Base-by-base conservation (phyloP, 2,797 vertebrate species). In the Paramormyrops hopkinsi region DNA sequence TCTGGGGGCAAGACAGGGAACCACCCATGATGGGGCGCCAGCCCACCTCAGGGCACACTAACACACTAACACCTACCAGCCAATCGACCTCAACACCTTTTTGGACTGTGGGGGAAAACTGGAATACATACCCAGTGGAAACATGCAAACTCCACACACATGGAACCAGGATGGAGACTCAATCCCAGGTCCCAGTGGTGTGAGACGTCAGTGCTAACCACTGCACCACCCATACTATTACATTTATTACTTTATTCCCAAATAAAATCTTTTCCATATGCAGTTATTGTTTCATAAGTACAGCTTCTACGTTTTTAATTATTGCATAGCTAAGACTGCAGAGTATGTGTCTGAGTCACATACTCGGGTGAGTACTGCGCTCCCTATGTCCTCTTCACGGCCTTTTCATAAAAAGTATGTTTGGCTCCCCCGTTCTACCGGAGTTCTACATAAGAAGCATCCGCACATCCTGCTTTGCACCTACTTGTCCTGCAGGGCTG, bases 401-500 rank as follows among this genome's bases (percentile, higher is more conserved):
- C 14, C 73, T 79, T 44, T 79, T 41, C 14, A 79, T 19, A 44
- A 44, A 79, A 29, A 29, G 37, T 41, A 6, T 2, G 14, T 2
- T 2, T 76, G 29, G 17, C 1, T 41, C 33, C 69, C 69, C 14
- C 37, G 4, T 76, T 6, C 69, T 19, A 4, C 11, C 14, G 2
- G 33, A 76, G 69, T 2, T 8, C 69, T 17, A 19, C 33, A 19
- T 37, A 41, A 14, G 33, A 5, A 41, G 14, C 69, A 41, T 19
- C 19, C n/a, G 0, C 48, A 12, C 9, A 6, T 19, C n/a, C 11
- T n/a, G 56, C 14, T 29, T 33, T 53, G 41, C 46, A 22, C 25
- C 88, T 86, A 95, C 94, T 94, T 95, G 95, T 89, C 94, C 95
- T 89, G 95, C 92, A 89, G 95, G 94, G 46, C 95, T 93, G 90